Percentiles rank a stretch among this genome's conserved stretches.
phyloP scores from a whole-genome alignment of 1,140 invertebrate genomes.

The Atta cephalotes region DNA sequence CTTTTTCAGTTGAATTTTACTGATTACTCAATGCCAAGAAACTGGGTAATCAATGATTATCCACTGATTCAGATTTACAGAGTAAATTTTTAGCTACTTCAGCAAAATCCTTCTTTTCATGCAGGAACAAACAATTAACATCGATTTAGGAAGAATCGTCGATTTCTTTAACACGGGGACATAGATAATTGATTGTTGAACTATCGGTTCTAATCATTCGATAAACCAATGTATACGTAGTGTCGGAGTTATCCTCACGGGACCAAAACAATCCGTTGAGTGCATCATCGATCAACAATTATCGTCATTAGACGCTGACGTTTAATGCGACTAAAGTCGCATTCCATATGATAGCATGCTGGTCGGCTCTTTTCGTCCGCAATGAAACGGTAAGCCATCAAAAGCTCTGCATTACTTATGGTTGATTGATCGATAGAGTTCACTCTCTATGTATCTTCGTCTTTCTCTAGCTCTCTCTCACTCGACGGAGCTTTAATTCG shows the following conservation, averaged over 20 bases:
- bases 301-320: slow-evolving; percentile 69
- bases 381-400: slow-evolving; percentile 77
- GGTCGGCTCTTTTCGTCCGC: slow-evolving; percentile 71
- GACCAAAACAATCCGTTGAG: slow-evolving; percentile 55
- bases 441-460: slow-evolving; percentile 4
- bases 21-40: too few relatives aligned
- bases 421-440: slow-evolving; percentile 78
- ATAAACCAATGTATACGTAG: not conserved
- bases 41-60: too few relatives aligned
- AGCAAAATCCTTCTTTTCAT: too few relatives aligned
- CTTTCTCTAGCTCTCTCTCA: not conserved
- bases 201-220: not conserved
- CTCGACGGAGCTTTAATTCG: slow-evolving; percentile 63
- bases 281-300: slow-evolving; percentile 68
- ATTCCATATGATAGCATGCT: slow-evolving; percentile 72
- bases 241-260: not conserved
- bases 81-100: too few relatives aligned
- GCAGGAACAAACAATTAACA: too few relatives aligned
- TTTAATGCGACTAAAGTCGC: slow-evolving; percentile 74
- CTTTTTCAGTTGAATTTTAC: too few relatives aligned
- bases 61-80: too few relatives aligned
- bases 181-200: not conserved
- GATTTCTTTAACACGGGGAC: not conserved
- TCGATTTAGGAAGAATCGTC: not conserved
- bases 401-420: slow-evolving; percentile 79